These are phyloP conservation scores for Chelon labrosus DNA, from an alignment of 2,797 vertebrate genomes.

Conservation along the genomic window DNA sequence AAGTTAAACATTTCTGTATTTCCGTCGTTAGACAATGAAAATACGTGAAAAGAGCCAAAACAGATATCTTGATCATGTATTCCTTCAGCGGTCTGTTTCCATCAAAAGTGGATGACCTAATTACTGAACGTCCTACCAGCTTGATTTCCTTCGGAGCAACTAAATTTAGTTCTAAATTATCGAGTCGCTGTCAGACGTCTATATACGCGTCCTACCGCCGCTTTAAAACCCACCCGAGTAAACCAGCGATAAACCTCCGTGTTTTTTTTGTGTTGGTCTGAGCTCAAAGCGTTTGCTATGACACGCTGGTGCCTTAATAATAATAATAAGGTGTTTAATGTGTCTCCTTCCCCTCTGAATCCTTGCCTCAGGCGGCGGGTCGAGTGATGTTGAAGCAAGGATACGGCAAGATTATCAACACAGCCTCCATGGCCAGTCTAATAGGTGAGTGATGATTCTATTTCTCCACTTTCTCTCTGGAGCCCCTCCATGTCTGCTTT, in stretches of 20 bases:
- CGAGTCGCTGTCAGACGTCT: slow-evolving; percentile 3
- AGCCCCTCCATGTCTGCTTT: slow-evolving; percentile 72
- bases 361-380: slow-evolving; percentile 92
- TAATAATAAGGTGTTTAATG: slow-evolving; percentile 80
- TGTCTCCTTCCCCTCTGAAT: slow-evolving; percentile 80
- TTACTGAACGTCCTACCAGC: slow-evolving; percentile 31
- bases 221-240: slow-evolving; percentile 14
- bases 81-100: slow-evolving; percentile 22
- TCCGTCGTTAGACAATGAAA: background rate
- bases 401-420: slow-evolving; percentile 97
- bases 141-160: slow-evolving; percentile 7
- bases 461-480: slow-evolving; percentile 65
- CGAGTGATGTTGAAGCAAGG: slow-evolving; percentile 95
- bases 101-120: slow-evolving; percentile 39
- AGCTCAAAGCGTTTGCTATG: slow-evolving; percentile 80
- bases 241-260: slow-evolving; percentile 31
- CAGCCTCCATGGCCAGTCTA: slow-evolving; percentile 95
- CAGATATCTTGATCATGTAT: background rate
- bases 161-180: slow-evolving; percentile 38
- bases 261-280: slow-evolving; percentile 62
- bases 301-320: slow-evolving; percentile 85
- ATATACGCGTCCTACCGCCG: no score
- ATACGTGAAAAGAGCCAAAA: background rate
- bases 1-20: slow-evolving; percentile 8
- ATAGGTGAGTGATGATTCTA: slow-evolving; percentile 94